These are phyloP conservation scores for Cremastinae sp. DNA, from an alignment of 2,888 invertebrate genomes.

Conservation along the genomic window DNA sequence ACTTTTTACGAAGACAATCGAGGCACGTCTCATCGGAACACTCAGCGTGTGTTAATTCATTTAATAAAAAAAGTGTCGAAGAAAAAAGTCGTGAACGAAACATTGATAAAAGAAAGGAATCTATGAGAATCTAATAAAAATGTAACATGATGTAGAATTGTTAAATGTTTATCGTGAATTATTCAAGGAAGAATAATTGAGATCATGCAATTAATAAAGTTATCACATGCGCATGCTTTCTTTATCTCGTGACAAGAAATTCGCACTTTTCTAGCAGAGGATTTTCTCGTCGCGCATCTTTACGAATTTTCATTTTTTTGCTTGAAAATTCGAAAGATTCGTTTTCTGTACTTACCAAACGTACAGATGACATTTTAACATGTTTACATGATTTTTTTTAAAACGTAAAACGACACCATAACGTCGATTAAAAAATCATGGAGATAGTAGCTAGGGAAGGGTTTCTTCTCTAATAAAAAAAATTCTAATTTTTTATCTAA, in stretches of 20 bases:
- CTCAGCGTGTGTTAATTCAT: constrained; percentile 65
- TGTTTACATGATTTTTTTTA: background rate
- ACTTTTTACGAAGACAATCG: background rate
- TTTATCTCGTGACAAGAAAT: constrained; percentile 6
- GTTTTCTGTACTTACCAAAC: constrained; percentile 69
- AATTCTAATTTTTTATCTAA: constrained; percentile 47
- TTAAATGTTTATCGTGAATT: constrained; percentile 42
- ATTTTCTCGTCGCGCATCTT: background rate
- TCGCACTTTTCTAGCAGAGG: background rate
- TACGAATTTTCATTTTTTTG: constrained; percentile 11
- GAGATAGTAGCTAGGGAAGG: constrained; percentile 78
- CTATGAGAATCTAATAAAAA: constrained; percentile 36
- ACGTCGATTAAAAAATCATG: constrained; percentile 59
- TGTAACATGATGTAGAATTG: constrained; percentile 18
- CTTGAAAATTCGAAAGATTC: constrained; percentile 26
- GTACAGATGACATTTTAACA: constrained; percentile 59
- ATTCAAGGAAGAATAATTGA: constrained; percentile 61
- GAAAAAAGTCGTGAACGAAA: constrained; percentile 50
- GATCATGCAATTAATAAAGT: constrained; percentile 66
- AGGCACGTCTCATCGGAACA: constrained; percentile 49
- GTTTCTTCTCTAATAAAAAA: constrained; percentile 63
- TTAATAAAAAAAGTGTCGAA: constrained; percentile 51
- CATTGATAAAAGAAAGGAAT: constrained; percentile 39
- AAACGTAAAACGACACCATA: constrained; percentile 49
- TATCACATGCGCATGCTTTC: constrained; percentile 73